These are phyloP conservation scores for Morone saxatilis DNA, from an alignment of 2,113 vertebrate species.

Conservation along the genomic window DNA sequence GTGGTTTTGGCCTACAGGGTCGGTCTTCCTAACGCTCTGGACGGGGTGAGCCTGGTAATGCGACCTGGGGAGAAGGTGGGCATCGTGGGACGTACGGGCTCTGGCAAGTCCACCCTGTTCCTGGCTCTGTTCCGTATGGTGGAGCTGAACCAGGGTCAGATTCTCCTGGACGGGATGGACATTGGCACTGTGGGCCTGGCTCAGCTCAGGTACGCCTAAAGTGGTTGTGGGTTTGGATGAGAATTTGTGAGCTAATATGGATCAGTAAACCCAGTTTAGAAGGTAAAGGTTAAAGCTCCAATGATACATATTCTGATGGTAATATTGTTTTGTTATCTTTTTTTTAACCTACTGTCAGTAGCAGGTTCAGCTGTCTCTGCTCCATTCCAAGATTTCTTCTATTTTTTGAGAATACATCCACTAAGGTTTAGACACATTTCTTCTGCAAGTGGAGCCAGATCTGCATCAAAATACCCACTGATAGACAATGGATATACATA, in stretches of 20 bases:
- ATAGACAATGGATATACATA: too few species aligned
- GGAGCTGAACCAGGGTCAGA: constrained; percentile 90
- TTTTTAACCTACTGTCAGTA: too few species aligned
- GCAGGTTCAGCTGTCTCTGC: too few species aligned
- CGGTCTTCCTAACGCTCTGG: constrained; percentile 91
- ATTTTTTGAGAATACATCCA: too few species aligned
- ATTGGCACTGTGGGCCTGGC: constrained; percentile 86
- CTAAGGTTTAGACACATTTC: too few species aligned
- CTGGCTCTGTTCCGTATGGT: constrained; percentile 94
- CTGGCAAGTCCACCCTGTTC: constrained; percentile 96
- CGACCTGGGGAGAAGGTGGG: constrained; percentile 93
- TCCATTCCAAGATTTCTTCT: too few species aligned
- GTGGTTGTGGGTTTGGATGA: not conserved
- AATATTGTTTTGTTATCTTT: not conserved
- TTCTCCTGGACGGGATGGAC: constrained; percentile 91
- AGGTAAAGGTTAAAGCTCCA: not conserved
- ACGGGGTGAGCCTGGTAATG: constrained; percentile 89
- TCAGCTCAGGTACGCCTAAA: constrained; percentile 86
- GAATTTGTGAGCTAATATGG: not conserved
- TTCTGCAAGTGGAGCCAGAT: too few species aligned
- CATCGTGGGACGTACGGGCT: constrained; percentile 95
- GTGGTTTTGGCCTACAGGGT: constrained; percentile 89
- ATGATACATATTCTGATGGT: not conserved
- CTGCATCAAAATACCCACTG: too few species aligned
- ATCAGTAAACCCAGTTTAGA: not conserved